A percentile compares a stretch with the other conserved stretches of the same genome.
Evolutionary conservation across 30 jellyfish, hydroid and myxozoan species (phyloP).

Genomic region (Turritopsis rubra): DNA sequence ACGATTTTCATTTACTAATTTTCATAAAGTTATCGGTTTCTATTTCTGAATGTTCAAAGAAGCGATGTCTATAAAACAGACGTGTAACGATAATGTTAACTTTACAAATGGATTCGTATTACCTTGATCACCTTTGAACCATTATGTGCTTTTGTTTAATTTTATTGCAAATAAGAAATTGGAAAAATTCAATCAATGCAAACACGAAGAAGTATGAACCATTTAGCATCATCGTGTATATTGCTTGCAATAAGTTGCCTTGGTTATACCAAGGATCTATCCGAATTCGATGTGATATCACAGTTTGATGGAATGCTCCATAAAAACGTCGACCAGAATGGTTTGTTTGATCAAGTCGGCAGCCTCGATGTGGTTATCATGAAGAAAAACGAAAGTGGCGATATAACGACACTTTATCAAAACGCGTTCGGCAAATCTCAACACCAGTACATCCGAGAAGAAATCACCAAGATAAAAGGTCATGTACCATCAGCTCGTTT

Average conservation of each 20-base stretch:
- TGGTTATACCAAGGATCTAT: not conserved
- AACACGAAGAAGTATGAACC: not conserved
- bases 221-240: too few relatives aligned
- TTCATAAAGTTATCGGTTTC: too few relatives aligned
- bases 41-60: too few relatives aligned
- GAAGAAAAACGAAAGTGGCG: not conserved
- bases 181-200: too few relatives aligned
- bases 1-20: too few relatives aligned
- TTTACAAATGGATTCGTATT: too few relatives aligned
- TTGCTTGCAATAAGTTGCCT: not conserved
- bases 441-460: not conserved
- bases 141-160: too few relatives aligned
- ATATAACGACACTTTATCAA: not conserved
- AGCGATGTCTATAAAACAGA: too few relatives aligned
- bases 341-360: constrained; percentile 11
- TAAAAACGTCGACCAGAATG: not conserved
- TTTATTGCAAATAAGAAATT: too few relatives aligned
- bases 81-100: too few relatives aligned
- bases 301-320: not conserved
- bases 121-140: too few relatives aligned
- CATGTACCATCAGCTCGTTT: not conserved
- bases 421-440: constrained; percentile 19
- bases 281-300: not conserved
- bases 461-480: not conserved
- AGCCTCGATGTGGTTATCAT: constrained; percentile 10